A percentile compares a stretch with the other conserved stretches of the same genome.
These are phyloP conservation scores for Sericinus montela DNA, from an alignment of 2,888 invertebrate species.

Conservation along the genomic window DNA sequence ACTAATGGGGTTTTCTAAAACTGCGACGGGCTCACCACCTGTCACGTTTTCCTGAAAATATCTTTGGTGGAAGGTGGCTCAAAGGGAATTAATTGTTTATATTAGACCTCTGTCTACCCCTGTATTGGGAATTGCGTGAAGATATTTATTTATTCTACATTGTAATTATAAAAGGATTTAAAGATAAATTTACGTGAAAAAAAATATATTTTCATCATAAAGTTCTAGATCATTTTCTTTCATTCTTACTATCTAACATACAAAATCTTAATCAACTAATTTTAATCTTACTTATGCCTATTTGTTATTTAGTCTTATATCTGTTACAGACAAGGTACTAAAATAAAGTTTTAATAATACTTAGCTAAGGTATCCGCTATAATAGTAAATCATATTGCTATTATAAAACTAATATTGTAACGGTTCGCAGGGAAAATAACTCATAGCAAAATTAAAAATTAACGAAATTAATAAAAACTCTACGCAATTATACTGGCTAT, in stretches of 20 bases:
- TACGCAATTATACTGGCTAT: too few relatives aligned
- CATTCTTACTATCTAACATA: slow-evolving; percentile 25
- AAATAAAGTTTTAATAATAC: slow-evolving; percentile 26
- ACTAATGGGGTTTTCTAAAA: too few relatives aligned
- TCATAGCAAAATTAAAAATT: neutral
- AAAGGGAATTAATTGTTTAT: too few relatives aligned
- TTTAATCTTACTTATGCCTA: slow-evolving; percentile 29
- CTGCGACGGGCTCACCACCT: too few relatives aligned
- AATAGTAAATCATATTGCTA: slow-evolving; percentile 19
- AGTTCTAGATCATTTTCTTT: slow-evolving; percentile 32
- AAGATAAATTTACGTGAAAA: slow-evolving; percentile 34
- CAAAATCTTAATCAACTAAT: slow-evolving; percentile 32
- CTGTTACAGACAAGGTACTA: slow-evolving; percentile 35
- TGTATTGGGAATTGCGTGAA: too few relatives aligned
- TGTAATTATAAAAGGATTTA: slow-evolving; percentile 7
- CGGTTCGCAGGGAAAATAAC: neutral
- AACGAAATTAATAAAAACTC: too few relatives aligned
- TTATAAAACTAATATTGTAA: slow-evolving; percentile 16
- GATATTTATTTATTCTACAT: too few relatives aligned
- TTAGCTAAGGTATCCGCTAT: slow-evolving; percentile 27
- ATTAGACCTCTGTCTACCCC: too few relatives aligned
- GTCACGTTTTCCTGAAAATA: too few relatives aligned
- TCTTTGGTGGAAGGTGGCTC: too few relatives aligned
- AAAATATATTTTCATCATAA: slow-evolving; percentile 50
- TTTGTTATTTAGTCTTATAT: slow-evolving; percentile 39